Base-by-base conservation (phyloP, 23 tunicate genomes). In the Styela plicata region DNA sequence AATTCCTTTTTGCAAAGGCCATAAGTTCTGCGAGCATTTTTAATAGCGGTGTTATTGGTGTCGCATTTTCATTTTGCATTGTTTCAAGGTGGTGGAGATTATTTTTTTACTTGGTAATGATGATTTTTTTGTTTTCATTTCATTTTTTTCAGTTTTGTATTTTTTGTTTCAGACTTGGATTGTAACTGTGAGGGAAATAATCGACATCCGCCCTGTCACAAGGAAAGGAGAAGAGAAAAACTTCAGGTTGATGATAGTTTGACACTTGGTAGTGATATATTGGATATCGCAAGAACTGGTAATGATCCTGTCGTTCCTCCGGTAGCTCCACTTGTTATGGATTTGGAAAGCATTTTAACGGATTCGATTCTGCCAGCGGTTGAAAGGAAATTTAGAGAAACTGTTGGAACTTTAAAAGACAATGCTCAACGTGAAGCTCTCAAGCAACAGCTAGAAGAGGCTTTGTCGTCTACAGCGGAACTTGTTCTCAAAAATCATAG, bases 401-500 rank as follows among this genome's bases (percentile, higher is more conserved):
- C 88, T 0, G 22, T 84, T 29, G 73, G 69, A 57, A 31, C 87
- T 18, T 77, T 89, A 5, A 79, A 37, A 73, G 69, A 69, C 35
- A 75, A 84, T 24, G 67, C 66, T 1, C 57, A 44, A 44, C 57
- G 57, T 44, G 57, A 44, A 1, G 85, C 80, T 3, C 63, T 91
- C 63, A 33, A 81, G 63, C 63, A 79, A 33, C 97, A 91, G 32
- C 85, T 91, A 23, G 74, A 77, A 71, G 85, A 86, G 20, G 82
- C 97, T 21, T 24, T 91, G 35, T 34, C 64, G 21, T 53, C 61
- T 31, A 91, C 90, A 2, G 79, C 89, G 10, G 70, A 78, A 37
- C 79, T 83, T 22, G 97, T 91, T 2, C 27, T 91, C 74, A 69
- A 79, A 33, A 91, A 91, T 79, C 87, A 86, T 74, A 76, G 35